Evolutionary conservation across 30 jellyfish, hydroid and myxozoan species (phyloP), one percentile per base, ranked within the genome.

Genomic region (Turritopsis dohrnii): DNA sequence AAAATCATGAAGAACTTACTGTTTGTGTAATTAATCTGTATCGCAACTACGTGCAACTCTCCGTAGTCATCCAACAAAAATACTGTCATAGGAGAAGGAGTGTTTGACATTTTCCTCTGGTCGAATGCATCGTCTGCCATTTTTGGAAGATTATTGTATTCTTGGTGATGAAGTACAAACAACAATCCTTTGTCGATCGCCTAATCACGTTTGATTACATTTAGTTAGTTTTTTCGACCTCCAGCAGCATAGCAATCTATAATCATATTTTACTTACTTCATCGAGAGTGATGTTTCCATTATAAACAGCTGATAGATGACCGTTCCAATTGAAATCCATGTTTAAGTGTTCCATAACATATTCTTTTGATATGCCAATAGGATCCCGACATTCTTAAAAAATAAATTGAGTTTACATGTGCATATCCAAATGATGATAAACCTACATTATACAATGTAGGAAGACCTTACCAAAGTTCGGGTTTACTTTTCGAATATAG

Each of bases 11-110:
- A n/a, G n/a, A n/a, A 41, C 77, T 69, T 27, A 69, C 77, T 21
- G 9, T 69, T 23, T n/a, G 79, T 79, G 79, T 86, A 91, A 74
- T 91, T 86, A 71, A 88, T 19, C 72, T 94, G 99, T 8, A 94
- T 94, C 1, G 99, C 99, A 25, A 81, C 96, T 29, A 81, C 84
- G 81, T 87, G 80, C 86, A 94, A 95, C 71, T 94, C 96, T 52
- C 81, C 80, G 7, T 52, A 65, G 28, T 87, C 96, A 8, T 53
- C 75, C 24, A 93, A 79, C 18, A 91, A 88, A 52, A 93, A 88
- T 18, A 93, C 53, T 18, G 87, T 91, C 23, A 93, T 86, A 1
- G 98, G 98, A 5, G 96, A 81, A 0, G 90, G 82, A 52, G 89
- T 85, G 1, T 81, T 26, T 71, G 53, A 21, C 88, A 86, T 72